Evolutionary conservation across 2,797 vertebrate species (phyloP).

Genomic region (Tamandua tetradactyla): DNA sequence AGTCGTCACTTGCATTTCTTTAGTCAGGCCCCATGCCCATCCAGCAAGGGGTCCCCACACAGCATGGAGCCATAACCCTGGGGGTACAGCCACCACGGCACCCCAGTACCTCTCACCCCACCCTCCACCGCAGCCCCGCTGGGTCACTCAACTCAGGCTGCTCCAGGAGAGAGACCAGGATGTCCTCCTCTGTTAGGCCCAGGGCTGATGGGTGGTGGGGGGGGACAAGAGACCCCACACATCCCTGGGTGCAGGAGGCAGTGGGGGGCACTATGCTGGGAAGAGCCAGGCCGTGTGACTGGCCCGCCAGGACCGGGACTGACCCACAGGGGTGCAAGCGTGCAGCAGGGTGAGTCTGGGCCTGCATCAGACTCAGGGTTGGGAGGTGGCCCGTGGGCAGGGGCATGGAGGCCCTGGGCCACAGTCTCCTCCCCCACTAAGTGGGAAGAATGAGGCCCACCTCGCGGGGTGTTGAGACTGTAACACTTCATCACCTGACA

Average conservation of each 20-base stretch:
- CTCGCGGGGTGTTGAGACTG: background rate
- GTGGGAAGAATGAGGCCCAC: too few relatives aligned
- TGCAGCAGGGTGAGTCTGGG: background rate
- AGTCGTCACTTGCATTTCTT: too few relatives aligned
- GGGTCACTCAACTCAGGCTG: background rate
- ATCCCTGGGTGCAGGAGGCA: background rate
- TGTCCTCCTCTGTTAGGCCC: too few relatives aligned
- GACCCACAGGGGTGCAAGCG: rapidly evolving
- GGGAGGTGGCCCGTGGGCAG: too few relatives aligned
- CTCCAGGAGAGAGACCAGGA: background rate
- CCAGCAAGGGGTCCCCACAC: too few relatives aligned
- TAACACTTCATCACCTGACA: background rate
- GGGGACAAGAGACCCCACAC: background rate
- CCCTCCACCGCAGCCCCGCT: too few relatives aligned
- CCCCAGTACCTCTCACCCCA: rapidly evolving
- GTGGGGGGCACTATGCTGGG: too few relatives aligned
- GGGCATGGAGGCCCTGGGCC: background rate
- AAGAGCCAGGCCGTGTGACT: background rate
- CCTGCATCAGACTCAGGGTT: too few relatives aligned
- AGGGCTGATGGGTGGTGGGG: too few relatives aligned
- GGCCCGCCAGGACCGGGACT: background rate
- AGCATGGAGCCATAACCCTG: background rate
- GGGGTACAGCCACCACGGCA: background rate
- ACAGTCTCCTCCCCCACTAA: too few relatives aligned
- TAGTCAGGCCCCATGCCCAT: too few relatives aligned